phyloP scores from a whole-genome alignment of 2,797 vertebrate species.

The Pogoniulus pusillus region DNA sequence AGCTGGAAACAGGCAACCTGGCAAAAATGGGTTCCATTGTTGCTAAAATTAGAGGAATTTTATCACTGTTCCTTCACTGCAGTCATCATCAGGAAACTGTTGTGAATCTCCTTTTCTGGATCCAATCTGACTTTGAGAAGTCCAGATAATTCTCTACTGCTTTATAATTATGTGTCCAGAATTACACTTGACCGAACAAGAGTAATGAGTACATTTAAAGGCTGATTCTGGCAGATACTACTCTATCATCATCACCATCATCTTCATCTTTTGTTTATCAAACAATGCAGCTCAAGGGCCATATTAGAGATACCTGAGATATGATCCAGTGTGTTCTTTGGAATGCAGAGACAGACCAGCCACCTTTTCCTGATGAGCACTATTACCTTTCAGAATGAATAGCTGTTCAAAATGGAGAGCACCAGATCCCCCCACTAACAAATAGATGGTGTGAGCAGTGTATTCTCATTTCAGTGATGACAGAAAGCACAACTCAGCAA shows the following conservation, averaged over 20 bases:
- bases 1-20: background rate
- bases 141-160: background rate
- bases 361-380: background rate
- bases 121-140: background rate
- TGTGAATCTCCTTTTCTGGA: background rate
- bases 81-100: background rate
- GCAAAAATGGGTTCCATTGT: background rate
- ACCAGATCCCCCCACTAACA: background rate
- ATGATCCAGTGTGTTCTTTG: background rate
- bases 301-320: background rate
- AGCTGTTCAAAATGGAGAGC: background rate
- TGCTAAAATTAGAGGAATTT: background rate
- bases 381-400: background rate
- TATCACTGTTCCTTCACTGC: constrained; percentile 1
- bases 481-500: background rate
- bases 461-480: background rate
- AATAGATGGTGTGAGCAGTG: background rate
- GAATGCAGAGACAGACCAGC: background rate
- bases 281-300: background rate
- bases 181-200: background rate
- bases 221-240: background rate
- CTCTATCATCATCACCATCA: background rate
- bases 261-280: background rate
- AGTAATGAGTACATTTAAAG: background rate
- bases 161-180: background rate